Evolutionary conservation across 2,113 vertebrate species (phyloP).

Genomic region (Macrotus californicus): DNA sequence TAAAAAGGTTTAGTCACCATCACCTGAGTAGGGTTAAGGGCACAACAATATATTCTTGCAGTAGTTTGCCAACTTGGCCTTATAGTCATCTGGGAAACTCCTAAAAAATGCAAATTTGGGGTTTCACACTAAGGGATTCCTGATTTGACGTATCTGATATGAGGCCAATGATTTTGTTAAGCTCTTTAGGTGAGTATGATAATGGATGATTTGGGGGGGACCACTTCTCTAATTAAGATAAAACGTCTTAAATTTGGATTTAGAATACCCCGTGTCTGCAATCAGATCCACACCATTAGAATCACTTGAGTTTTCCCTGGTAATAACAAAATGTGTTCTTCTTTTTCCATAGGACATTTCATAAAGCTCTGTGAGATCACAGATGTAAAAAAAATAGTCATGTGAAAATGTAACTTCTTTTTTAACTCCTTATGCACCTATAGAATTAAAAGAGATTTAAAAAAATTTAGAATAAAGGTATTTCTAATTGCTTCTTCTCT

Average conservation of each 20-base stretch:
- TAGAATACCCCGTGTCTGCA: neutral
- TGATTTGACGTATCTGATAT: neutral
- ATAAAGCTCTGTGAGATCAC: neutral
- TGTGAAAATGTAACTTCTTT: neutral
- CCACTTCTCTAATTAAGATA: slow-evolving; percentile 18
- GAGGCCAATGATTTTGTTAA: neutral
- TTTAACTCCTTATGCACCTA: neutral
- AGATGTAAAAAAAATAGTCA: neutral
- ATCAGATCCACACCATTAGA: neutral
- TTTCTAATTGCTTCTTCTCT: neutral
- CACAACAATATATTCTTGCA: neutral
- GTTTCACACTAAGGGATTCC: neutral
- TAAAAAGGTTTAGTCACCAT: slow-evolving; percentile 49
- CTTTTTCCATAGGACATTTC: neutral
- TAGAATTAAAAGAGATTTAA: neutral
- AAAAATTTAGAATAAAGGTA: neutral
- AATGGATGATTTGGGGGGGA: neutral
- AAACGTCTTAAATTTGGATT: neutral
- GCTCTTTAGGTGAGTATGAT: neutral
- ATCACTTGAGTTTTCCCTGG: neutral
- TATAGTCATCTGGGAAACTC: neutral
- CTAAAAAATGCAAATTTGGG: neutral
- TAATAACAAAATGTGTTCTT: neutral
- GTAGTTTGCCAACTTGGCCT: neutral
- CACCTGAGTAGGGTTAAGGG: slow-evolving; percentile 59